Base-by-base conservation (phyloP, 2,888 invertebrate species). In the Rhorus exstirpatorius region DNA sequence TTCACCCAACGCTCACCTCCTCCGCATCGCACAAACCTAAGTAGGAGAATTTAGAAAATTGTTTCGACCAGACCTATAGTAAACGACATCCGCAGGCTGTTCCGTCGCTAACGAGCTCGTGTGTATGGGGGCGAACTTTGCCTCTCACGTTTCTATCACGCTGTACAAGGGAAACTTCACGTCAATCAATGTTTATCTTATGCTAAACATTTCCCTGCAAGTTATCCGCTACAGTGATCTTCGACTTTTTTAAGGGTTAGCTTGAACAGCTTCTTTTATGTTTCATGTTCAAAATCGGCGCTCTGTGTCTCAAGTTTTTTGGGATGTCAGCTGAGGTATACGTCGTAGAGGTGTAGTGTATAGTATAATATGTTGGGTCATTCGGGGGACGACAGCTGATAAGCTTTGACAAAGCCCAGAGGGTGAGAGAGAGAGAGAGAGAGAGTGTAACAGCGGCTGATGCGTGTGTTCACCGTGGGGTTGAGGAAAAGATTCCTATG, bases 141-240 rank as follows among this genome's bases (percentile, higher is more conserved):
- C 31, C 46, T 46, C 19, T 1, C n/a, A 8, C 12, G n/a, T 63
- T 75, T 44, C 46, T 38, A 63, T 74, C 63, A 31, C 31, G 3
- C n/a, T 19, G 44, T 12, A 68, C 21, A 74, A 77, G 21, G 61
- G 41, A 76, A 79, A 70, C 21, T 44, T 46, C 8, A 19, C 53
- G 70, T 44, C 67, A 76, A 81, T 76, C 77, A 77, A 72, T 78
- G 75, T 83, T 87, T 85, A 84, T 84, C 80, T 79, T 75, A 81
- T 75, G 82, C 38, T 58, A 55, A 60, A 79, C 79, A 83, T 76
- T 71, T 79, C 81, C 44, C 70, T 8, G 67, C 46, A 58, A 46
- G 35, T 51, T 41, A 67, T 58, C 17, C 63, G n/a, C 14, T 46
- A 26, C 12, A 46, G 10, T 65, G 46, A 24, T 24, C 19, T 51